Evolutionary conservation across 2,888 invertebrate species (phyloP).

Genomic region (Saturnia pavonia): DNA sequence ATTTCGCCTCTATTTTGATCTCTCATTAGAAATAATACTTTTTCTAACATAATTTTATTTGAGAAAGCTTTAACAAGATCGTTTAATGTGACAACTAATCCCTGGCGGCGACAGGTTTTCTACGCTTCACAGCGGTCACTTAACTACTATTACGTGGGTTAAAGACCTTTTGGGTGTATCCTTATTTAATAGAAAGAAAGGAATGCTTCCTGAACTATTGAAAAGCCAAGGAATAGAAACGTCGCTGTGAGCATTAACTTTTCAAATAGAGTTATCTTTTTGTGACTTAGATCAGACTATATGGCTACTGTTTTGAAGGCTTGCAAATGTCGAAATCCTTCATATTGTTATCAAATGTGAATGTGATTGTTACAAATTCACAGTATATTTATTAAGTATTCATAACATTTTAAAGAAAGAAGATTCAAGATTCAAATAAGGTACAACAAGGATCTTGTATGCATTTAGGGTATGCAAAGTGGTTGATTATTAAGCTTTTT

Average conservation of each 20-base stretch:
- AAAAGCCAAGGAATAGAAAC: constrained; percentile 9
- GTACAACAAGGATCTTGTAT: not conserved
- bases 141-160: constrained; percentile 22
- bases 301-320: not conserved
- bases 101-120: constrained; percentile 1
- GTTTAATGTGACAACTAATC: constrained; percentile 16
- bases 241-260: not conserved
- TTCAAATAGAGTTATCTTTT: not conserved
- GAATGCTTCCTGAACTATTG: constrained; percentile 17
- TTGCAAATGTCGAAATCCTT: not conserved
- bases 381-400: not conserved
- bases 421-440: too few species aligned
- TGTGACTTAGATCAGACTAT: not conserved
- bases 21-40: not conserved
- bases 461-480: not conserved
- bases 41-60: not conserved
- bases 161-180: constrained; percentile 14
- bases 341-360: too few species aligned
- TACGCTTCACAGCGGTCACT: constrained; percentile 19
- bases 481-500: not conserved
- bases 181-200: constrained; percentile 21
- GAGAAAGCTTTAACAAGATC: constrained; percentile 8
- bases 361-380: not conserved
- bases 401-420: too few species aligned
- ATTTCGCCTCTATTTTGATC: not conserved